A percentile compares a stretch with the other conserved stretches of the same genome.
These are phyloP conservation scores for Bungarus multicinctus DNA, from an alignment of 2,113 vertebrate genomes.

Conservation along the genomic window DNA sequence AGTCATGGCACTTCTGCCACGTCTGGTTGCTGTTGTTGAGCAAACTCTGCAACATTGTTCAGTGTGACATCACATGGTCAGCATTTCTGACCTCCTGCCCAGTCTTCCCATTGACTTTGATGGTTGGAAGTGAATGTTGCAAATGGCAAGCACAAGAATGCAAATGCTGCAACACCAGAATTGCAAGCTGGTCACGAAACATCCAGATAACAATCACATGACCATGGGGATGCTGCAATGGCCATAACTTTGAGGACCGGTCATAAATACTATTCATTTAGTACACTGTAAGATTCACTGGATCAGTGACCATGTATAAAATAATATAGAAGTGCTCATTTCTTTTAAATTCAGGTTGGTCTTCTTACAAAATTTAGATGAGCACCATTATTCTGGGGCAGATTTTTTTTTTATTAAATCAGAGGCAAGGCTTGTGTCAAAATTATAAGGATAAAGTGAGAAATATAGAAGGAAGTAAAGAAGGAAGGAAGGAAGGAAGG, in stretches of 20 bases:
- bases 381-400: neutral
- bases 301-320: neutral
- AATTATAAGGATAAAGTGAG: neutral
- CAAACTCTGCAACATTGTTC: neutral
- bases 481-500: no score
- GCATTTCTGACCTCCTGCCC: neutral
- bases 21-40: neutral
- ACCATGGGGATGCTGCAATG: neutral
- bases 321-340: neutral
- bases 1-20: neutral
- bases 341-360: constrained; percentile 6
- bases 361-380: neutral
- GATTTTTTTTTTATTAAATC: neutral
- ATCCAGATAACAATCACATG: neutral
- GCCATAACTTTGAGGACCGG: neutral
- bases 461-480: neutral
- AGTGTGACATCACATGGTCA: neutral
- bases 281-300: neutral
- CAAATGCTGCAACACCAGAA: neutral
- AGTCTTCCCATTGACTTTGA: neutral
- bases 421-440: neutral
- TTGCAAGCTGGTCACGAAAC: neutral
- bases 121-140: neutral
- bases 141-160: neutral
- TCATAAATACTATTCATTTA: neutral